Evolutionary conservation across 2,113 vertebrate species (phyloP).

Genomic region (Eurystomus gularis): DNA sequence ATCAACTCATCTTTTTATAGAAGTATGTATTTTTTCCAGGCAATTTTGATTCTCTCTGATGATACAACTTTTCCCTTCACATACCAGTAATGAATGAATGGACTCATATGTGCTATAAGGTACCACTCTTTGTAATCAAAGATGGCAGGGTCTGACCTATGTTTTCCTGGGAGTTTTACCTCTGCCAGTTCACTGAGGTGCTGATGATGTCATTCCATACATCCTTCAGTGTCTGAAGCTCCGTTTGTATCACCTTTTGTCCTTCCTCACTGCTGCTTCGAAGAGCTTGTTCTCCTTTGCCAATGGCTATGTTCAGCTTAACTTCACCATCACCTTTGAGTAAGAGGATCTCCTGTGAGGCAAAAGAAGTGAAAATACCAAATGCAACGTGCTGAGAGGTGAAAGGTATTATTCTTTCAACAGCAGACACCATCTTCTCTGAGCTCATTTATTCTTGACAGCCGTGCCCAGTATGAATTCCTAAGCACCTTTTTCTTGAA

Average conservation of each 20-base stretch:
- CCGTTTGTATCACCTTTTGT: slow-evolving; percentile 83
- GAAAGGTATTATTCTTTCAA: not conserved
- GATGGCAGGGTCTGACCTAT: not conserved
- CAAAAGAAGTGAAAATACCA: slow-evolving; percentile 10
- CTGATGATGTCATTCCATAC: slow-evolving; percentile 85
- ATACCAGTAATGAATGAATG: not conserved
- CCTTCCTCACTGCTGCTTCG: slow-evolving; percentile 81
- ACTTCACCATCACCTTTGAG: slow-evolving; percentile 97
- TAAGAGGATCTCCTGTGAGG: slow-evolving; percentile 90
- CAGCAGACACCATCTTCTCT: not conserved
- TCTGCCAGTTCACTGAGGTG: slow-evolving; percentile 85
- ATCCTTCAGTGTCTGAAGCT: slow-evolving; percentile 85
- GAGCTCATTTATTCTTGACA: not conserved
- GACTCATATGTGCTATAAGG: not conserved
- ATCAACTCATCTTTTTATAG: not conserved
- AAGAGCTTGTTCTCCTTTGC: slow-evolving; percentile 90
- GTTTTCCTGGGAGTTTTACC: slow-evolving; percentile 73
- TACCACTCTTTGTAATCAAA: not conserved
- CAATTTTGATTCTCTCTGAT: not conserved
- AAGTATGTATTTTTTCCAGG: not conserved
- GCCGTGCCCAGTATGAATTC: not conserved
- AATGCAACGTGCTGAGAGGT: not conserved
- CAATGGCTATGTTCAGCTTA: slow-evolving; percentile 93
- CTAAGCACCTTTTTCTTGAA: not conserved
- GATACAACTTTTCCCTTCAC: not conserved